Base-by-base conservation (phyloP, 2,888 invertebrate species). In the Apoderus coryli region DNA sequence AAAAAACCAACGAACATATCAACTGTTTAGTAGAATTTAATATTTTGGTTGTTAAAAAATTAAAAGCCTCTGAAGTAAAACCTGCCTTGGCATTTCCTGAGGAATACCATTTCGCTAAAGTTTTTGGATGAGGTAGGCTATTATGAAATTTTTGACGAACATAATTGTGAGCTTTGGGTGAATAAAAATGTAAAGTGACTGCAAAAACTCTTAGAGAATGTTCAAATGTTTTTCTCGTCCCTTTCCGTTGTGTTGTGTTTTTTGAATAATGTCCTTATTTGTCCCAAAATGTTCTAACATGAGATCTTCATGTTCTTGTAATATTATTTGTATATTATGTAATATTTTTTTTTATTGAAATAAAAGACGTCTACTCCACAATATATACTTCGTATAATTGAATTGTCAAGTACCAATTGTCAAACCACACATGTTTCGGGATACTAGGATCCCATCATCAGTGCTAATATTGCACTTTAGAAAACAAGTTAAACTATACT, bases 1-100 rank as follows among this genome's bases (percentile, higher is more conserved):
- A 37, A 32, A 41, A 39, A 23, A 42, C 38, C 13, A 42, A 29
- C 24, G 38, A 38, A 29, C 37, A 41, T 12, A 42, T 12, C 19
- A 26, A 23, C n/a, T n/a, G n/a, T 25, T 27, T 34, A 10, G 31
- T 22, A 6, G 14, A 22, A 32, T 22, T 14, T 25, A 22, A 6
- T 6, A 31, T 29, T 35, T 41, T 42, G 9, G 15, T 6, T 29
- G 34, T 33, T 19, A 39, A 31, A 28, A 32, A 29, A n/a, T 24
- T 26, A 10, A 39, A 35, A 13, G 39, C 33, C 34, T 38, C 35
- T 12, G 33, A 9, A 4, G 35, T 38, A 29, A 37, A 40, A 2
- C 38, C 39, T 23, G 41, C 37, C 12, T 31, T 25, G 6, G 14
- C 34, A 34, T 43, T 23, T 10, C 37, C 23, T 11, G 34, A 32